Evolutionary conservation across 2,888 invertebrate species (phyloP).

Genomic region (Spialia ferax): DNA sequence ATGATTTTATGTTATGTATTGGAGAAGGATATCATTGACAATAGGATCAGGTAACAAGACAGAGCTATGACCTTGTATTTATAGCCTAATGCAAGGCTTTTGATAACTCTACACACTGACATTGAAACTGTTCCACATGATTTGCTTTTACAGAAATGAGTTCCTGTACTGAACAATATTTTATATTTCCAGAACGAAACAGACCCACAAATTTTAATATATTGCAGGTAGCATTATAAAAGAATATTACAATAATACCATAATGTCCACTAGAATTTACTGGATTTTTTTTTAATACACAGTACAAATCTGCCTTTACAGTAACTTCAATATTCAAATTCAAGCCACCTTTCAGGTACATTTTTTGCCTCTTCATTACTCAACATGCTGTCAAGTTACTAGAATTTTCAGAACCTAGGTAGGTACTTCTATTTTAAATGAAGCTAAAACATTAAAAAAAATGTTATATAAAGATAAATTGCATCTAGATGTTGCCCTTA

Average conservation of each 20-base stretch:
- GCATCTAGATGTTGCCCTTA: neutral
- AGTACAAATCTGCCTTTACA: too few relatives aligned
- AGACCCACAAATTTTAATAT: neutral
- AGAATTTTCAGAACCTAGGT: too few relatives aligned
- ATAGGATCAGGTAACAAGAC: constrained; percentile 51
- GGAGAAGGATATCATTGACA: constrained; percentile 46
- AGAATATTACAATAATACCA: neutral
- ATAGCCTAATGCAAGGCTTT: constrained; percentile 44
- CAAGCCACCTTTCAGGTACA: too few relatives aligned
- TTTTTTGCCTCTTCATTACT: too few relatives aligned
- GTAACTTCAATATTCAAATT: too few relatives aligned
- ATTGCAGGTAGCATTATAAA: neutral
- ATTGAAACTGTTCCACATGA: constrained; percentile 61
- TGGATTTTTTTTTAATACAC: neutral
- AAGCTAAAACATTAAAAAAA: too few relatives aligned
- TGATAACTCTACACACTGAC: constrained; percentile 55
- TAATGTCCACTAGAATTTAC: neutral
- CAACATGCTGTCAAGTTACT: too few relatives aligned
- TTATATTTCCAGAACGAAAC: neutral
- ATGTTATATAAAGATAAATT: too few relatives aligned
- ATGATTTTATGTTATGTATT: constrained; percentile 18
- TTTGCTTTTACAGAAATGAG: constrained; percentile 43
- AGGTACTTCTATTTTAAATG: too few relatives aligned
- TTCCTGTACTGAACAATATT: constrained; percentile 1
- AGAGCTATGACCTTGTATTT: constrained; percentile 51